These are phyloP conservation scores for Drosophila nebulosa DNA, from an alignment of 1,140 invertebrate species.

Conservation along the genomic window DNA sequence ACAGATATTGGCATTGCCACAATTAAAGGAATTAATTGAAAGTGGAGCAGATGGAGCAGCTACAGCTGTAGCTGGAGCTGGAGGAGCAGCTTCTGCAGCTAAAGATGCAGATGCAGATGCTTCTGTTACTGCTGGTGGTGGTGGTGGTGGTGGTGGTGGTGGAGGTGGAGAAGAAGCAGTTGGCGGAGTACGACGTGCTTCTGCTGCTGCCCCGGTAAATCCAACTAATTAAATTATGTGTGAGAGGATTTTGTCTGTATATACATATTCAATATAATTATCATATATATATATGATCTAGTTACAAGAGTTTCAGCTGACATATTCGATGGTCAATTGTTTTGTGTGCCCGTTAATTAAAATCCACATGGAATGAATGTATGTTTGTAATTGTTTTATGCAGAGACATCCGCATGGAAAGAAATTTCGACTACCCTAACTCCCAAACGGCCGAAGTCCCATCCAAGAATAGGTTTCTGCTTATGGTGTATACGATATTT, in stretches of 20 bases:
- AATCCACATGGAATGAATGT: neutral
- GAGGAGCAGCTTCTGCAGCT: slow-evolving; percentile 21
- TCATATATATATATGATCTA: slow-evolving; percentile 4
- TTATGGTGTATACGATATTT: neutral
- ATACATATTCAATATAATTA: neutral
- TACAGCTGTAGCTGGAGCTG: slow-evolving; percentile 9
- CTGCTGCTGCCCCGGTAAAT: slow-evolving; percentile 23
- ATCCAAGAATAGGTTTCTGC: too few species aligned
- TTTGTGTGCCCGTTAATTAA: slow-evolving; percentile 4
- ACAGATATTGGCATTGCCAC: slow-evolving; percentile 57
- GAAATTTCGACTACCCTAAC: neutral
- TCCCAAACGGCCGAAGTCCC: too few species aligned
- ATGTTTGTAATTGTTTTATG: neutral
- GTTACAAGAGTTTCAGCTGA: neutral
- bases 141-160: neutral
- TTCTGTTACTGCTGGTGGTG: too few species aligned
- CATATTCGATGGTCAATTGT: slow-evolving; percentile 32
- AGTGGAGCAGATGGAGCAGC: neutral
- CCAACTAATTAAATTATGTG: slow-evolving; percentile 18
- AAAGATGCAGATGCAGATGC: neutral
- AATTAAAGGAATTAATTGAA: slow-evolving; percentile 24
- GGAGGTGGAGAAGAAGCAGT: neutral
- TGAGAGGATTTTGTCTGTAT: neutral
- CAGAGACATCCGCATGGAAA: neutral
- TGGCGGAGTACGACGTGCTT: slow-evolving; percentile 34